Evolutionary conservation across 2,888 invertebrate genomes (phyloP).

Genomic region (Steromphala cineraria): DNA sequence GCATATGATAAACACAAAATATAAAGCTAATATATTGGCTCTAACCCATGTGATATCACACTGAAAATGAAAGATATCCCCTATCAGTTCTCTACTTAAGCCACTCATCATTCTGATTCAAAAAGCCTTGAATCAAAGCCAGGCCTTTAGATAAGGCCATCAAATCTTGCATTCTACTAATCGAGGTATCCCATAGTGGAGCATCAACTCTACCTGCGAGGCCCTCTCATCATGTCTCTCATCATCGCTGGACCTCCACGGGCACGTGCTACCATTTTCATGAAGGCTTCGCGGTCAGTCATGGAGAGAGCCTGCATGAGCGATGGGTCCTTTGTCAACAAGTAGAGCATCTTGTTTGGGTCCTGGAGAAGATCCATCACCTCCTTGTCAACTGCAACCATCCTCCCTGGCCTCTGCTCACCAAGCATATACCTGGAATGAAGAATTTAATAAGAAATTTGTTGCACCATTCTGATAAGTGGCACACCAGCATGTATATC

Average conservation of each 20-base stretch:
- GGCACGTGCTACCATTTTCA: slow-evolving; percentile 36
- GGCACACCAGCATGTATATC: too few relatives aligned
- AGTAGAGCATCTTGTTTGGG: slow-evolving; percentile 36
- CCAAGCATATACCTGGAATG: slow-evolving; percentile 14
- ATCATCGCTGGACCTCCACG: background rate
- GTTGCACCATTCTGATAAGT: background rate
- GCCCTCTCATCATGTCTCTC: background rate
- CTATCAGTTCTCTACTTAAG: too few relatives aligned
- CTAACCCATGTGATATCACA: too few relatives aligned
- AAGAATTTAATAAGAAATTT: background rate
- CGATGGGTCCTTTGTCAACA: slow-evolving; percentile 33
- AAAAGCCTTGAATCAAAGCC: too few relatives aligned
- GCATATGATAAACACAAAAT: too few relatives aligned
- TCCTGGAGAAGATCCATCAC: slow-evolving; percentile 37
- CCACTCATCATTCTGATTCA: too few relatives aligned
- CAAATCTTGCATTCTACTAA: too few relatives aligned
- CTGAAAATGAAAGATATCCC: too few relatives aligned
- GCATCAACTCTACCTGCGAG: background rate
- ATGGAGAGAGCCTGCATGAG: slow-evolving; percentile 32
- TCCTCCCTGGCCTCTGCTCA: slow-evolving; percentile 21
- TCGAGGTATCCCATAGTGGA: too few relatives aligned
- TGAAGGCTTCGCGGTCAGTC: slow-evolving; percentile 32
- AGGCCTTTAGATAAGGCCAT: too few relatives aligned
- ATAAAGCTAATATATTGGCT: too few relatives aligned
- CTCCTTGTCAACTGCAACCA: slow-evolving; percentile 38